Evolutionary conservation across 2,888 invertebrate genomes (phyloP).

Genomic region (Agonopterix arenella): DNA sequence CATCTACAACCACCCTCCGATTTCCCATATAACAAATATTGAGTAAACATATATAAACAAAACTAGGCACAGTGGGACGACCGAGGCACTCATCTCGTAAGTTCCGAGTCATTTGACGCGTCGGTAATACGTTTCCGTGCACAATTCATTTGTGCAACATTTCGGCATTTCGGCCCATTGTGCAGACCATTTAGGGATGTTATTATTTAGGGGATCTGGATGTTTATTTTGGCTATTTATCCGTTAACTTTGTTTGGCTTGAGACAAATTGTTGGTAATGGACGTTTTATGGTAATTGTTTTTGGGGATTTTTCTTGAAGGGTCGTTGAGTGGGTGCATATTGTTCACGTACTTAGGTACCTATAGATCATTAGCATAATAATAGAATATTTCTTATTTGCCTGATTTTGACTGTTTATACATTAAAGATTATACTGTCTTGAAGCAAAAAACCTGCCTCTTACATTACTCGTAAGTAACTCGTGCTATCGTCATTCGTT

Average conservation of each 20-base stretch:
- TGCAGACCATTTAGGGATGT: constrained; percentile 35
- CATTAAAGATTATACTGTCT: too few relatives aligned
- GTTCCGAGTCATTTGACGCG: constrained; percentile 54
- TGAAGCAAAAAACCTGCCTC: too few relatives aligned
- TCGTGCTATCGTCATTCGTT: too few relatives aligned
- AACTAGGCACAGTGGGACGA: constrained; percentile 31
- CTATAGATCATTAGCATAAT: too few relatives aligned
- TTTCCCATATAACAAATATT: constrained; percentile 20
- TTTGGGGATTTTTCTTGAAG: background rate
- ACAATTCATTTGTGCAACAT: constrained; percentile 46
- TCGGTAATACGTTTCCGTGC: constrained; percentile 39
- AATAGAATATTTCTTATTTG: too few relatives aligned
- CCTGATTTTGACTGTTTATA: too few relatives aligned
- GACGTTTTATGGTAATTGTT: constrained; percentile 54
- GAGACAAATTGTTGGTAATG: constrained; percentile 55
- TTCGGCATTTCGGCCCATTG: constrained; percentile 35
- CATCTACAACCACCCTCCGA: too few relatives aligned
- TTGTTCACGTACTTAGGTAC: too few relatives aligned
- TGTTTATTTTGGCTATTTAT: constrained; percentile 29
- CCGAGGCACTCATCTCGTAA: constrained; percentile 25
- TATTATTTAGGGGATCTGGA: constrained; percentile 22
- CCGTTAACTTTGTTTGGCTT: constrained; percentile 38
- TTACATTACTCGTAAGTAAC: too few relatives aligned
- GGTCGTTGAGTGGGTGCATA: background rate
- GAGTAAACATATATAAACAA: constrained; percentile 34